Evolutionary conservation across 2,888 invertebrate genomes (phyloP), one percentile per base, ranked within the genome.

Genomic region (Cheilosia urbana): DNA sequence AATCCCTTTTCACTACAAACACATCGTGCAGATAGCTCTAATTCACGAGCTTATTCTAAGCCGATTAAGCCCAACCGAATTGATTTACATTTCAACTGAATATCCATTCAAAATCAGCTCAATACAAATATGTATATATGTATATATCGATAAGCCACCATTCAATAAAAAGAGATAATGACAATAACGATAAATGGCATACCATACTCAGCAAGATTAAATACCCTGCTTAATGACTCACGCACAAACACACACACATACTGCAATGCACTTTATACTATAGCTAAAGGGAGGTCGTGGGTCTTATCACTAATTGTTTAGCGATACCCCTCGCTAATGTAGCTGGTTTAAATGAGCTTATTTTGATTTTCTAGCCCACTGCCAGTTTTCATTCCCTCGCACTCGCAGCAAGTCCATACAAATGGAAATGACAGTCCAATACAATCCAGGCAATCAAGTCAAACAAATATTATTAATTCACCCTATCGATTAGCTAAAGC

Each of bases 381-480:
- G 3, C 40, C 49, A 49, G 47, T 19, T 2, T 40, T 42, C 34
- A 69, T 37, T 34, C 47, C 17, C 7, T n/a, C 3, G 19, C 6
- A 42, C 27, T 11, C n/a, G 1, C 17, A 40, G n/a, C 55, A 13
- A 45, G 37, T 13, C 68, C 42, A 65, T 49, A 63, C 17, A 73
- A 77, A 79, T 79, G 69, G 65, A 73, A 69, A 79, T 83, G 55
- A 57, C 57, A 42, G 30, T 62, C 51, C 57, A 45, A 30, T 71
- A 17, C 19, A 57, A 69, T 53, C 40, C 37, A 37, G 60, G 75
- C 69, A 75, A 75, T 80, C 80, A 65, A 65, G 71, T 71, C 62
- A 80, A 80, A 66, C 75, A 71, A 84, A 80, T 80, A n/a, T 76
- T 84, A 84, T 84, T 84, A 71, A 76, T 71, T 60, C 75, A 65